Conservation (phyloP, 2,113 vertebrate species). For the Coracopsis vasa region DNA sequence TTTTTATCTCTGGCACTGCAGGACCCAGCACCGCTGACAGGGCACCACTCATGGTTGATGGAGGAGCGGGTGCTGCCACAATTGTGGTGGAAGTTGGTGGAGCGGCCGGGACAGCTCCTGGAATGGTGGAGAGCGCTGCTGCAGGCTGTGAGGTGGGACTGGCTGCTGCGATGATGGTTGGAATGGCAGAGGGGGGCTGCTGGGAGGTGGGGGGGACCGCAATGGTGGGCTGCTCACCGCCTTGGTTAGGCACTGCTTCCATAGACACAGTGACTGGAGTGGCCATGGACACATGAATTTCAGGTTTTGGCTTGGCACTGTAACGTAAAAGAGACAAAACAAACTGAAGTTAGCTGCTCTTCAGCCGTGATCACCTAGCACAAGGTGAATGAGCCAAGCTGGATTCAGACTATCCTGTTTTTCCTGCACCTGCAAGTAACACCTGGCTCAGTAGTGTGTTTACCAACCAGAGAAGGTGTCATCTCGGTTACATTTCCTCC, state of each 20-base stretch:
- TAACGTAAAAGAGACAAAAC: slow-evolving; percentile 15
- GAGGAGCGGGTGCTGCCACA: slow-evolving; percentile 85
- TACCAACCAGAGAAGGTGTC: neutral
- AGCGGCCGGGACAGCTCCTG: slow-evolving; percentile 81
- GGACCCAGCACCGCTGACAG: slow-evolving; percentile 83
- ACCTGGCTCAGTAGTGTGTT: neutral
- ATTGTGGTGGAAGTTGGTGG: slow-evolving; percentile 82
- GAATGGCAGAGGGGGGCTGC: slow-evolving; percentile 89
- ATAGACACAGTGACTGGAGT: slow-evolving; percentile 87
- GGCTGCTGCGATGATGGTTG: slow-evolving; percentile 83
- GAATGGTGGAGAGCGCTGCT: slow-evolving; percentile 81
- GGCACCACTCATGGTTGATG: slow-evolving; percentile 79
- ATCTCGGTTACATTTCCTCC: neutral
- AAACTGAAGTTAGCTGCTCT: neutral
- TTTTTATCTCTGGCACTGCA: slow-evolving; percentile 85
- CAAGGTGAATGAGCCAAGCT: neutral
- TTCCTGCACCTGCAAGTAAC: neutral
- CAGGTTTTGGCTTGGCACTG: slow-evolving; percentile 92
- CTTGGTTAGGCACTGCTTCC: slow-evolving; percentile 85
- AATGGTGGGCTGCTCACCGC: slow-evolving; percentile 82
- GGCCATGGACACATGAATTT: slow-evolving; percentile 91
- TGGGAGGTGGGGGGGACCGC: slow-evolving; percentile 78
- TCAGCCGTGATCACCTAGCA: neutral
- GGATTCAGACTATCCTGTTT: neutral
- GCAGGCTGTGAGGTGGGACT: slow-evolving; percentile 87